Conservation (phyloP, 2,797 vertebrate species). For the Lutjanus argentimaculatus region DNA sequence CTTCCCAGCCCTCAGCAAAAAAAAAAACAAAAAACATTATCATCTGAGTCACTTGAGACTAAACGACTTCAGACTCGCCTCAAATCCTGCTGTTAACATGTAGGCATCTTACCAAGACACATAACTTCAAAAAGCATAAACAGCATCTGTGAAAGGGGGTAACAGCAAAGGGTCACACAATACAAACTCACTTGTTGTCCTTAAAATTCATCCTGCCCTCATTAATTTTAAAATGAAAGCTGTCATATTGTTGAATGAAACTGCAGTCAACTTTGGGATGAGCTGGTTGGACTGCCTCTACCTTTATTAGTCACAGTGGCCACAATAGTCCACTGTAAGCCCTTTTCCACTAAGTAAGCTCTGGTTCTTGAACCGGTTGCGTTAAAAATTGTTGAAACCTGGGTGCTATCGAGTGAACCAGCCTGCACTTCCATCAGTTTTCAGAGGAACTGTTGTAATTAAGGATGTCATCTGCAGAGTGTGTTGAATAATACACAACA, state of each 20-base stretch:
- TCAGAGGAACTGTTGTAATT: too few species aligned
- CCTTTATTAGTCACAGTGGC: neutral
- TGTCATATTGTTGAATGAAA: too few species aligned
- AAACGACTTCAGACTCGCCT: neutral
- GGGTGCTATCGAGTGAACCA: too few species aligned
- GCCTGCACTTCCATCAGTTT: too few species aligned
- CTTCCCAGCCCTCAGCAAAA: neutral
- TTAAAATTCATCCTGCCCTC: neutral
- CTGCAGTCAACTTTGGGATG: neutral
- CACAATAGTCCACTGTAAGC: neutral
- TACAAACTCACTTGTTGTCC: neutral
- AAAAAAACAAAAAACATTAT: neutral
- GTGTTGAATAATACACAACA: too few species aligned
- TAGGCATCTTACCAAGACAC: neutral
- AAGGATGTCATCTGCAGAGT: too few species aligned
- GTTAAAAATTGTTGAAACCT: too few species aligned
- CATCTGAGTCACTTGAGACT: neutral
- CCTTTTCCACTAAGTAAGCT: too few species aligned
- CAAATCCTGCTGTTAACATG: neutral
- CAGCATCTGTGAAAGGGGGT: neutral
- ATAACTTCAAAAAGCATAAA: neutral
- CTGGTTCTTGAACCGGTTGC: too few species aligned
- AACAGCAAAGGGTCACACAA: neutral
- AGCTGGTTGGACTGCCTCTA: neutral
- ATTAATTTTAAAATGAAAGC: neutral